Evolutionary conservation across 2,113 vertebrate genomes (phyloP).

Genomic region (Salminus brasiliensis): DNA sequence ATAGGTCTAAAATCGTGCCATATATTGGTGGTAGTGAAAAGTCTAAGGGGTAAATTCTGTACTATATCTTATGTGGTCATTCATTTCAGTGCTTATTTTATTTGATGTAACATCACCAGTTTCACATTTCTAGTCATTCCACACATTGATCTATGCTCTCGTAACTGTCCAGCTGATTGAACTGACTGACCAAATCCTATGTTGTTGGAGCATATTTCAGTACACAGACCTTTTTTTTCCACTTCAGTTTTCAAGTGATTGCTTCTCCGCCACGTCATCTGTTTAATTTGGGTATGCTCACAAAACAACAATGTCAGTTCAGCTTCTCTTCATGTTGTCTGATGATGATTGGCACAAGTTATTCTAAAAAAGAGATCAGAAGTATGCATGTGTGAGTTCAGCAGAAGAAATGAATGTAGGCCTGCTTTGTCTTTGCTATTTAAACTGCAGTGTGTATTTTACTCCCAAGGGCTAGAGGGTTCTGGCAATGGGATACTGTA

Average conservation of each 20-base stretch:
- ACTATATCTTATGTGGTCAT: slow-evolving; percentile 17
- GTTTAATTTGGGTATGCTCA: background rate
- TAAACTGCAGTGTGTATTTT: slow-evolving; percentile 17
- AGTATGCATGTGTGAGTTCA: background rate
- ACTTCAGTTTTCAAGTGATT: too few relatives aligned
- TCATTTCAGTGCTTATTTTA: slow-evolving; percentile 22
- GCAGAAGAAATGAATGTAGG: slow-evolving; percentile 9
- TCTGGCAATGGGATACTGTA: slow-evolving; percentile 37
- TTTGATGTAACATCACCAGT: background rate
- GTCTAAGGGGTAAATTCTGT: background rate
- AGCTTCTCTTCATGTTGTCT: background rate
- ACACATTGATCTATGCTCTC: background rate
- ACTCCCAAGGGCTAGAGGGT: slow-evolving; percentile 32
- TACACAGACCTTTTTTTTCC: background rate
- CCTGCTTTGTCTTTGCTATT: slow-evolving; percentile 3
- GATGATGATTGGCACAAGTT: background rate
- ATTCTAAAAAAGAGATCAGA: background rate
- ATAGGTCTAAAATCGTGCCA: slow-evolving; percentile 36
- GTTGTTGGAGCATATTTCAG: background rate
- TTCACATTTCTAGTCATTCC: background rate
- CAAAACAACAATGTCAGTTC: too few relatives aligned
- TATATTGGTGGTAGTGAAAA: slow-evolving; percentile 27
- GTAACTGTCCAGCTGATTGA: background rate
- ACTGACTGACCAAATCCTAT: background rate
- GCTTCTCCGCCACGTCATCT: too few relatives aligned